These are phyloP conservation scores for Anoplophora glabripennis DNA, from an alignment of 1,140 invertebrate genomes.

Conservation along the genomic window DNA sequence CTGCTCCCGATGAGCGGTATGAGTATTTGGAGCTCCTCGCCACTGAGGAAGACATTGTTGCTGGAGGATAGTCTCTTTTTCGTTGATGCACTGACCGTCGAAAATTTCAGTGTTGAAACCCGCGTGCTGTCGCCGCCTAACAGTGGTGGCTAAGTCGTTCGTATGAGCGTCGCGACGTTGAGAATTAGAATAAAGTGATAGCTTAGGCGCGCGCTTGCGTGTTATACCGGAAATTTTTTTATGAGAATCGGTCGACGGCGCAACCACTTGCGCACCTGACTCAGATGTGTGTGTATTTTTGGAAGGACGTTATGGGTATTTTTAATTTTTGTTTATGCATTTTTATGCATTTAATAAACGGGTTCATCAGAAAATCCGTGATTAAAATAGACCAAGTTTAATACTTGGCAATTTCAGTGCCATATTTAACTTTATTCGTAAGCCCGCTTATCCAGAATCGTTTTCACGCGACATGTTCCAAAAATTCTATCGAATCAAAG, in stretches of 20 bases:
- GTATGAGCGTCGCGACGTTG: constrained; percentile 48
- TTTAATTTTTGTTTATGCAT: constrained; percentile 24
- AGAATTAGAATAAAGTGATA: constrained; percentile 36
- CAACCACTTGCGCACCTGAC: constrained; percentile 32
- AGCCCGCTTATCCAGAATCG: too few relatives aligned
- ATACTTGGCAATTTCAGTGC: too few relatives aligned
- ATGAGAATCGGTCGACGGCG: constrained; percentile 9
- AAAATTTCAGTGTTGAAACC: constrained; percentile 44
- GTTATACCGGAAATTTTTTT: background rate
- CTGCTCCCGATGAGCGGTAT: constrained; percentile 77
- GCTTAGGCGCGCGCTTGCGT: constrained; percentile 22
- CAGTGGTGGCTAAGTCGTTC: constrained; percentile 49
- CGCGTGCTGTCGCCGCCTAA: constrained; percentile 46
- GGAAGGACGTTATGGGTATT: constrained; percentile 30
- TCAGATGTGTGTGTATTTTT: constrained; percentile 34
- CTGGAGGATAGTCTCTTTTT: constrained; percentile 14
- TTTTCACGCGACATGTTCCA: too few relatives aligned
- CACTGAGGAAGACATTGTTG: constrained; percentile 66
- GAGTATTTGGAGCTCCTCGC: constrained; percentile 85
- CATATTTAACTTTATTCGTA: too few relatives aligned
- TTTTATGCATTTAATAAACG: background rate
- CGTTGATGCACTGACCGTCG: constrained; percentile 45
- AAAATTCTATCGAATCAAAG: too few relatives aligned
- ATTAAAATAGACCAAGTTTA: background rate
- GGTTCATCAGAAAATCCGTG: background rate